phyloP scores from a whole-genome alignment of 1,140 invertebrate genomes.

The Bombus confusus region DNA sequence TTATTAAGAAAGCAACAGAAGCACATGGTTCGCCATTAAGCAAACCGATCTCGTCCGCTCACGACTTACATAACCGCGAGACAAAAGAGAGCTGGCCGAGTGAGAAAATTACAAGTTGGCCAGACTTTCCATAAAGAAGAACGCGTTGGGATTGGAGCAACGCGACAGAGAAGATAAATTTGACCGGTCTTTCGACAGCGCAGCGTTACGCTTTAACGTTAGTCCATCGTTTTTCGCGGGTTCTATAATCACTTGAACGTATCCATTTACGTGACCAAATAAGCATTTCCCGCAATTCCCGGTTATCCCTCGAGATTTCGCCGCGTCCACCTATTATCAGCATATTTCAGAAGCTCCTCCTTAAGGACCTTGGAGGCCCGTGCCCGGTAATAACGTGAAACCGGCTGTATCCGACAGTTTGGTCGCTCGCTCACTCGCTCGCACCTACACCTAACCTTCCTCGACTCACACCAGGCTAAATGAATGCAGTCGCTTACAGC shows the following conservation, averaged over 20 bases:
- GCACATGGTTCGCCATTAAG: background rate
- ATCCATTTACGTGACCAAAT: constrained; percentile 15
- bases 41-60: background rate
- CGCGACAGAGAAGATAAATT: background rate
- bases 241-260: background rate
- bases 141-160: background rate
- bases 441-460: constrained; percentile 42
- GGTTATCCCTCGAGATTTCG: constrained; percentile 3
- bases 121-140: background rate
- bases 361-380: constrained; percentile 24
- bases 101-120: constrained; percentile 16
- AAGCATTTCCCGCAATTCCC: constrained; percentile 12
- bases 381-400: constrained; percentile 45
- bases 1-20: background rate
- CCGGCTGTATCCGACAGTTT: constrained; percentile 27
- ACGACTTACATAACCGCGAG: background rate
- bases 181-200: background rate
- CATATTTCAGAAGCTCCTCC: constrained; percentile 46
- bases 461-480: constrained; percentile 57
- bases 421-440: background rate
- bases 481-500: constrained; percentile 66
- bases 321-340: constrained; percentile 34
- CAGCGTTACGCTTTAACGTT: background rate
- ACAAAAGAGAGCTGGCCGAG: background rate
- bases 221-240: background rate